Evolutionary conservation across 2,888 invertebrate species (phyloP), one percentile per base, ranked within the genome.

Genomic region (Neoaliturus tenellus): DNA sequence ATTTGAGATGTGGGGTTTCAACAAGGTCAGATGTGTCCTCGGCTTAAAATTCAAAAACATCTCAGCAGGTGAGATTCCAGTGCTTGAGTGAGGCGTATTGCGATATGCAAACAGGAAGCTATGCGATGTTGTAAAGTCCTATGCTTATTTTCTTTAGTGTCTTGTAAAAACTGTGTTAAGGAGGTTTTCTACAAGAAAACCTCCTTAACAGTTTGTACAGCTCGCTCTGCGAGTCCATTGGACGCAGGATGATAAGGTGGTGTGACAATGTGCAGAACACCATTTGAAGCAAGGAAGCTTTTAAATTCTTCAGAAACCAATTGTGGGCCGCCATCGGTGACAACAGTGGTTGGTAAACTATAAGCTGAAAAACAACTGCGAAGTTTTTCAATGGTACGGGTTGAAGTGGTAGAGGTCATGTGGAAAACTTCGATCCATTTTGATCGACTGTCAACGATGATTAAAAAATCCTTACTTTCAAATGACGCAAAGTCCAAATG

Each of bases 141-240:
- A 69, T 75, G 31, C 31, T n/a, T 67, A 10, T 6, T 23, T 58
- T 14, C 23, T 58, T 58, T 14, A 10, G n/a, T n/a, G n/a, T 58
- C 58, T 2, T 58, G 25, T 2, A 58, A 8, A 8, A 58, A 25
- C 25, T 58, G 58, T 58, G n/a, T 58, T 83, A 23, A 44, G 85
- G n/a, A n/a, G n/a, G n/a, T n/a, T n/a, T n/a, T n/a, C n/a, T n/a
- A n/a, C n/a, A n/a, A n/a, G 35, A 87, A 86, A 20, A 86, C 83
- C 31, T 86, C 88, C 84, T 86, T 78, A 12, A 87, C 35, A 35
- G 85, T 83, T 84, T 89, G 69, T 86, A 87, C 31, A 83, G 86
- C 81, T 88, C 88, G 82, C 87, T 87, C 39, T 87, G 86, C 78
- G 88, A 89, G 0, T 88, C 88, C 88, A 85, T 89, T 89, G 28